These are phyloP conservation scores for Dryomyza anilis DNA, from an alignment of 2,888 invertebrate species.

Conservation along the genomic window DNA sequence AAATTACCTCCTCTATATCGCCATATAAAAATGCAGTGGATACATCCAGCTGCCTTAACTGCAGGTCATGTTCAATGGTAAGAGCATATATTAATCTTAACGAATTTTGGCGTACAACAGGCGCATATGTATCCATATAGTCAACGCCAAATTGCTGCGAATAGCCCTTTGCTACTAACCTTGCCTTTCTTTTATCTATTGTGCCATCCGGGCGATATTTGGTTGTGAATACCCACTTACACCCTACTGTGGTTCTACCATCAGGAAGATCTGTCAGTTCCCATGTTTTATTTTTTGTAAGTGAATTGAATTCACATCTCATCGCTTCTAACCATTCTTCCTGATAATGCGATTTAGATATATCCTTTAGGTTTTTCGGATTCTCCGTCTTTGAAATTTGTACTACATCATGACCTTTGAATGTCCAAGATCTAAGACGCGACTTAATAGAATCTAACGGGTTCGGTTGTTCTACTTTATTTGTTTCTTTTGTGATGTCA, in stretches of 20 bases:
- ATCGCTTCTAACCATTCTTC: background rate
- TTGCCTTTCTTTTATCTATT: slow-evolving; percentile 21
- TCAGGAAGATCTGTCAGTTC: background rate
- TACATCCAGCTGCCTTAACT: slow-evolving; percentile 24
- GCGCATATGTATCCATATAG: slow-evolving; percentile 9
- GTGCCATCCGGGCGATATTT: slow-evolving; percentile 22
- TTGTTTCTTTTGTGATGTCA: too few relatives aligned
- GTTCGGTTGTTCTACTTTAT: too few relatives aligned
- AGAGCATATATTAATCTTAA: slow-evolving; percentile 17
- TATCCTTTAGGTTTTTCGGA: too few relatives aligned
- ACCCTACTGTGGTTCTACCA: background rate
- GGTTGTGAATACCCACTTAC: slow-evolving; percentile 19
- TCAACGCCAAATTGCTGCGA: slow-evolving; percentile 10
- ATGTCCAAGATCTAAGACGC: background rate
- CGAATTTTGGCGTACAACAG: slow-evolving; percentile 19
- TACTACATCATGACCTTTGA: background rate
- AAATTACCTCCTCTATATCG: slow-evolving; percentile 29
- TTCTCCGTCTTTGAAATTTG: too few relatives aligned
- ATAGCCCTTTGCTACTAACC: slow-evolving; percentile 24
- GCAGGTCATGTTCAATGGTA: slow-evolving; percentile 14
- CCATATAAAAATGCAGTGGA: slow-evolving; percentile 19
- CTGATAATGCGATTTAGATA: background rate
- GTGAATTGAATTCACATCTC: slow-evolving; percentile 39
- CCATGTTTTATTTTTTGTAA: slow-evolving; percentile 25
- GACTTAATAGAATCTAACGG: slow-evolving; percentile 4